Conservation (phyloP, 1,140 invertebrate genomes). For the Drosophila sechellia region DNA sequence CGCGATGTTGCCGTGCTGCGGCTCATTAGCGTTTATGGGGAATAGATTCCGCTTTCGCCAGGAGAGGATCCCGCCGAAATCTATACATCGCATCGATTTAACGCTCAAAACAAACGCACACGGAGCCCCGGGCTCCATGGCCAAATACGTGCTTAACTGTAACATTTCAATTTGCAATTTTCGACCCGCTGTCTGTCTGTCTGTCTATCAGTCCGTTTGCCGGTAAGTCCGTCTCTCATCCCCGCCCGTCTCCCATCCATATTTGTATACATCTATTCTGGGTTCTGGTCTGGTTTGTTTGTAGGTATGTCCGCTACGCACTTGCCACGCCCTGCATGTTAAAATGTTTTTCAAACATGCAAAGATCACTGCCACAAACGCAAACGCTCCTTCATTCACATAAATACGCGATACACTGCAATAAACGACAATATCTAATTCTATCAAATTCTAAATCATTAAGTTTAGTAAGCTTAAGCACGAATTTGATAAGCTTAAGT, state of each 20-base stretch:
- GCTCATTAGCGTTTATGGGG: slow-evolving; percentile 75
- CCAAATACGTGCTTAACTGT: slow-evolving; percentile 80
- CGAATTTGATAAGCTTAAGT: no score
- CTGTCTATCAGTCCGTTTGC: slow-evolving; percentile 17
- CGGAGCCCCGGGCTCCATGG: slow-evolving; percentile 27
- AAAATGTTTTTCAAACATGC: slow-evolving; percentile 79
- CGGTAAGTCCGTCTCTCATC: slow-evolving; percentile 6
- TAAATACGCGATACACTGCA: slow-evolving; percentile 11
- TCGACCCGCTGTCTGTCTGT: slow-evolving; percentile 33
- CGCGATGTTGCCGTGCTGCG: slow-evolving; percentile 44
- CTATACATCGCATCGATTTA: slow-evolving; percentile 72
- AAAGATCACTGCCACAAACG: slow-evolving; percentile 72
- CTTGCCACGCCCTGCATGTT: slow-evolving; percentile 72
- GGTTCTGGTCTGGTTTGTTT: slow-evolving; percentile 5
- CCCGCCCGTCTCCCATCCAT: not conserved
- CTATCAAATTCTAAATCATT: not conserved
- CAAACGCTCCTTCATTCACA: slow-evolving; percentile 22
- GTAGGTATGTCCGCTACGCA: slow-evolving; percentile 61
- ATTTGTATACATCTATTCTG: not conserved
- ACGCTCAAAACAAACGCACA: slow-evolving; percentile 33
- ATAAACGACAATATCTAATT: not conserved
- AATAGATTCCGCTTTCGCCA: slow-evolving; percentile 43
- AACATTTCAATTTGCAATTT: slow-evolving; percentile 82
- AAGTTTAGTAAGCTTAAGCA: not conserved
- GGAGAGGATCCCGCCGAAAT: slow-evolving; percentile 27